These are phyloP conservation scores for Cossypha polioptera DNA, from an alignment of 2,797 vertebrate species.

Conservation along the genomic window DNA sequence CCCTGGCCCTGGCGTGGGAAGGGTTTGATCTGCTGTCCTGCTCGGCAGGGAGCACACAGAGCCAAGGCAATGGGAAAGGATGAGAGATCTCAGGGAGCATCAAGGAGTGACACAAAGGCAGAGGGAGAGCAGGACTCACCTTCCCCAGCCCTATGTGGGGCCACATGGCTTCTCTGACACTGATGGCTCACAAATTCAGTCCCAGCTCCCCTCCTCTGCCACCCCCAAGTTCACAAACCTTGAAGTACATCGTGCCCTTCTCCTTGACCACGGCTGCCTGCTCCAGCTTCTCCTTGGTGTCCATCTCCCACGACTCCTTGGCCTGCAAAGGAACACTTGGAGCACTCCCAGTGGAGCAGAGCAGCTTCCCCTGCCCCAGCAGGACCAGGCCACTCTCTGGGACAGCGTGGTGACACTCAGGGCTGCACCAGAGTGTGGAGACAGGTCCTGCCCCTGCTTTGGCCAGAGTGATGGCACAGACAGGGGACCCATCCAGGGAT, in stretches of 20 bases:
- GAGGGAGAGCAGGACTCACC: not conserved
- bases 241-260: slow-evolving; percentile 95
- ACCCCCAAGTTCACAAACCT: slow-evolving; percentile 77
- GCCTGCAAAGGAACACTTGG: slow-evolving; percentile 77
- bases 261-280: slow-evolving; percentile 84
- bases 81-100: not conserved
- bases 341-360: not conserved
- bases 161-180: rapidly evolving
- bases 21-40: not conserved
- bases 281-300: slow-evolving; percentile 90
- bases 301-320: slow-evolving; percentile 98
- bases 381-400: not conserved
- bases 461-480: not conserved
- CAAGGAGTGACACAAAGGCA: not conserved
- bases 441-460: not conserved
- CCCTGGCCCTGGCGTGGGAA: not conserved
- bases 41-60: not conserved
- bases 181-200: not conserved
- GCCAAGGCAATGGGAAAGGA: not conserved
- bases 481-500: not conserved
- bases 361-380: not conserved
- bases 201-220: not conserved
- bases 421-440: too few relatives aligned
- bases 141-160: not conserved
- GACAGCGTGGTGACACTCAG: not conserved